Evolutionary conservation across 2,888 invertebrate genomes (phyloP).

Genomic region (Quadroppia sp.): DNA sequence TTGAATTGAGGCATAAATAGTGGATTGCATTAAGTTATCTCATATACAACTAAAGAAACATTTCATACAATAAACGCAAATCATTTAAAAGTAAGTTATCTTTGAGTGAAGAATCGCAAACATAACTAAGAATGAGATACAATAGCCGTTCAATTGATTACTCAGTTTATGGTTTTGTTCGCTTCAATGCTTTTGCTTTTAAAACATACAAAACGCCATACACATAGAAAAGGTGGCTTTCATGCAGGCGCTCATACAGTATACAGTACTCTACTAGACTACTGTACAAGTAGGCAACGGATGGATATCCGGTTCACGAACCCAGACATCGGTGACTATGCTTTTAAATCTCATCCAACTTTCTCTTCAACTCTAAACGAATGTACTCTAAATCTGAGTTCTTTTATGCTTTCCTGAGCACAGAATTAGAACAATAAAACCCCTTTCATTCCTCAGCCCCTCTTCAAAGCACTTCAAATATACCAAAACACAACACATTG

Average conservation of each 20-base stretch:
- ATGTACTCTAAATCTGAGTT: neutral
- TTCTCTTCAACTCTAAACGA: neutral
- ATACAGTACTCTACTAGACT: neutral
- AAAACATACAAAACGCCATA: constrained; percentile 15
- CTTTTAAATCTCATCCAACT: constrained; percentile 23
- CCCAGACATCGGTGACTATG: neutral
- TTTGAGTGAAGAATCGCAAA: neutral
- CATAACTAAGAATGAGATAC: neutral
- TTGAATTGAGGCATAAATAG: constrained; percentile 29
- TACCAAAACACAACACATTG: too few relatives aligned
- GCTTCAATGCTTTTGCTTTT: constrained; percentile 18
- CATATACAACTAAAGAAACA: constrained; percentile 30
- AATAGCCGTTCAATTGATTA: constrained; percentile 14
- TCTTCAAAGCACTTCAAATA: too few relatives aligned
- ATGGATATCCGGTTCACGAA: constrained; percentile 30
- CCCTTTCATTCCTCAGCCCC: neutral
- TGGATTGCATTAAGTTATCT: constrained; percentile 21
- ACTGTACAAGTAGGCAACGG: constrained; percentile 13
- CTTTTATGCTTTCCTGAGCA: constrained; percentile 8
- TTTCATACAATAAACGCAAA: constrained; percentile 23
- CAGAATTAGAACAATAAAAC: neutral
- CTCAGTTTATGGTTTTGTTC: neutral
- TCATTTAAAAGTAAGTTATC: constrained; percentile 34
- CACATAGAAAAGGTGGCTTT: constrained; percentile 33
- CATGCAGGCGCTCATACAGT: neutral